Percentiles rank a stretch among this genome's conserved stretches.
phyloP scores from a whole-genome alignment of 2,888 invertebrate genomes.

The Argyra leucocephala region DNA sequence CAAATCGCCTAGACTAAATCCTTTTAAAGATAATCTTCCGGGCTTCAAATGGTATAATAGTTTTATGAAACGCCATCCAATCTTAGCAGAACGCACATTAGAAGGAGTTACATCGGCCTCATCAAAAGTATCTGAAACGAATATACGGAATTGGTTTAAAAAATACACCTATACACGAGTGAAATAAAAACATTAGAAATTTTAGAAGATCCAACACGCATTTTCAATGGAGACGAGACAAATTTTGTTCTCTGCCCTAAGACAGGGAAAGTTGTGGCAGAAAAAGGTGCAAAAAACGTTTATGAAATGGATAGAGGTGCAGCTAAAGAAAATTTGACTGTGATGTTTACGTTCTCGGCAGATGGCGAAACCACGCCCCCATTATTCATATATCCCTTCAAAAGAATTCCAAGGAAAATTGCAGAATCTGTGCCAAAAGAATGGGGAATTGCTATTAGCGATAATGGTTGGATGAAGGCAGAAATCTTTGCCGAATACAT shows the following conservation, averaged over 20 bases:
- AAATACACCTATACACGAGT: too few species aligned
- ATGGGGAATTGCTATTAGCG: slow-evolving; percentile 35
- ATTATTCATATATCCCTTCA: slow-evolving; percentile 23
- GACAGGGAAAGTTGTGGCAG: slow-evolving; percentile 23
- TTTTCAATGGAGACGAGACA: slow-evolving; percentile 20
- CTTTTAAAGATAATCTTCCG: background rate
- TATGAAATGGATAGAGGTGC: slow-evolving; percentile 26
- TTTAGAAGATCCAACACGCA: slow-evolving; percentile 12
- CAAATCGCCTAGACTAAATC: background rate
- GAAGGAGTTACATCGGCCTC: slow-evolving; percentile 11
- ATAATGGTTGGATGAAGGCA: slow-evolving; percentile 42
- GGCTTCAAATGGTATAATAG: slow-evolving; percentile 9
- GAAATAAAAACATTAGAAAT: too few species aligned
- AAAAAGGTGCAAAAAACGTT: slow-evolving; percentile 27
- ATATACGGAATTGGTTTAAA: too few species aligned
- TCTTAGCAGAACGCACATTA: slow-evolving; percentile 14
- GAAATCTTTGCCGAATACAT: slow-evolving; percentile 24
- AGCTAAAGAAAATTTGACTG: slow-evolving; percentile 28
- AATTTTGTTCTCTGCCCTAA: slow-evolving; percentile 30
- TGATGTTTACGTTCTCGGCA: slow-evolving; percentile 29
- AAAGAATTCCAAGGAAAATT: background rate
- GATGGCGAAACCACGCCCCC: slow-evolving; percentile 28
- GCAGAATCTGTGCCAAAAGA: background rate
- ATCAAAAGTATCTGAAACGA: slow-evolving; percentile 8
- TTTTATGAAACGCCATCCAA: slow-evolving; percentile 13